phyloP scores from a whole-genome alignment of 2,113 vertebrate genomes.

The Megaptera novaeangliae region DNA sequence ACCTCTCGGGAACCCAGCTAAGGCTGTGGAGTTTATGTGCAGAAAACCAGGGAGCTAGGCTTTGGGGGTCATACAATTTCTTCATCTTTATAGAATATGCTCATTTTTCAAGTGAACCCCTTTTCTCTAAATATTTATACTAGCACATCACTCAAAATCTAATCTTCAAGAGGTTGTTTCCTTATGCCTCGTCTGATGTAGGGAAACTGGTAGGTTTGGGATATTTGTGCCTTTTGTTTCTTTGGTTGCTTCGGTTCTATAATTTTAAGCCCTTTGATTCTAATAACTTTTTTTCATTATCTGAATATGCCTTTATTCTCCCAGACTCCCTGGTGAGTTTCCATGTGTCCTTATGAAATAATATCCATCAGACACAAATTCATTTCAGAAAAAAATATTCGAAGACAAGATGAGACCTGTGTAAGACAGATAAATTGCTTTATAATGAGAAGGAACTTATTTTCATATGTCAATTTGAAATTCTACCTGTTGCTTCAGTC shows the following conservation, averaged over 20 bases:
- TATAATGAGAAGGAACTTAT: background rate
- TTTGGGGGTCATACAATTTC: background rate
- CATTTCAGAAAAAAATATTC: background rate
- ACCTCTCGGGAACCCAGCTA: background rate
- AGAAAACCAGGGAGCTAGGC: background rate
- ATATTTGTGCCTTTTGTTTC: background rate
- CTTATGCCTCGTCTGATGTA: background rate
- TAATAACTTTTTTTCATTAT: background rate
- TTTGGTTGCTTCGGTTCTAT: background rate
- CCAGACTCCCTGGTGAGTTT: background rate
- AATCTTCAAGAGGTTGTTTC: background rate
- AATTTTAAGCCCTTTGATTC: background rate
- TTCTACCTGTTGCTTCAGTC: background rate
- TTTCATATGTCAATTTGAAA: background rate
- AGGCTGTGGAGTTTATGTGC: background rate
- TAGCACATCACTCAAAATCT: background rate
- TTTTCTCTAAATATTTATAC: background rate
- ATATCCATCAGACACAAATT: background rate
- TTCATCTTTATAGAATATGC: background rate
- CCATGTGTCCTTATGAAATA: background rate
- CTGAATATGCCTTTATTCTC: background rate
- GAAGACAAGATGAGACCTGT: background rate
- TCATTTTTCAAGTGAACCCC: background rate
- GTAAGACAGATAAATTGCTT: background rate
- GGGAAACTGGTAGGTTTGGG: background rate